Conservation (phyloP, 2,113 vertebrate species). For the Tyto alba region DNA sequence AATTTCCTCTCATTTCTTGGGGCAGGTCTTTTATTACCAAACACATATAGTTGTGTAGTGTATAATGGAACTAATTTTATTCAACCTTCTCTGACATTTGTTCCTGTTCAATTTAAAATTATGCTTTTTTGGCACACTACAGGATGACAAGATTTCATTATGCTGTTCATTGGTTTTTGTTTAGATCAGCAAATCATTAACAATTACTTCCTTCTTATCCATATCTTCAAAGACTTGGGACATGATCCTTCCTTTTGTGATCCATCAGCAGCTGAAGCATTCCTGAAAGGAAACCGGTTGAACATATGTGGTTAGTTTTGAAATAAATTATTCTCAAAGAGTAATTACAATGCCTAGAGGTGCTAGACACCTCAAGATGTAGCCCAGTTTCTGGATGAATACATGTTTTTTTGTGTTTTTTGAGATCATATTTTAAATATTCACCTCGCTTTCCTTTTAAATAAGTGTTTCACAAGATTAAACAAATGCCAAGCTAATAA, state of each 20-base stretch:
- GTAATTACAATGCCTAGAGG: neutral
- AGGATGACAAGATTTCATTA: neutral
- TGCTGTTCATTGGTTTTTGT: neutral
- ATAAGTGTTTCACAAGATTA: constrained; percentile 1
- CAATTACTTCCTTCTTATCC: constrained; percentile 2
- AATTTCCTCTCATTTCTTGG: neutral
- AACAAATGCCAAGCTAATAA: neutral
- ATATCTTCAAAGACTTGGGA: neutral
- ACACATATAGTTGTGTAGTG: neutral
- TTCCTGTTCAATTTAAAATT: neutral
- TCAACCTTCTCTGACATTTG: neutral
- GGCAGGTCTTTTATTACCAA: neutral
- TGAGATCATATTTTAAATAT: neutral
- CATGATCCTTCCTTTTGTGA: neutral
- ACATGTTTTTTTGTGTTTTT: neutral
- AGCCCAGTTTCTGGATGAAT: neutral
- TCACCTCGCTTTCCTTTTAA: neutral
- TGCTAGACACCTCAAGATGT: neutral
- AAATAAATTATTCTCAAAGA: neutral
- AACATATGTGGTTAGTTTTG: neutral
- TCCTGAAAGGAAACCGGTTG: neutral
- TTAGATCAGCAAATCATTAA: neutral
- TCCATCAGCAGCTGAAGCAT: neutral
- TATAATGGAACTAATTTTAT: neutral
- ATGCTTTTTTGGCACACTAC: neutral